Conservation (phyloP, 2,113 vertebrate species). For the Tragelaphus strepsiceros region DNA sequence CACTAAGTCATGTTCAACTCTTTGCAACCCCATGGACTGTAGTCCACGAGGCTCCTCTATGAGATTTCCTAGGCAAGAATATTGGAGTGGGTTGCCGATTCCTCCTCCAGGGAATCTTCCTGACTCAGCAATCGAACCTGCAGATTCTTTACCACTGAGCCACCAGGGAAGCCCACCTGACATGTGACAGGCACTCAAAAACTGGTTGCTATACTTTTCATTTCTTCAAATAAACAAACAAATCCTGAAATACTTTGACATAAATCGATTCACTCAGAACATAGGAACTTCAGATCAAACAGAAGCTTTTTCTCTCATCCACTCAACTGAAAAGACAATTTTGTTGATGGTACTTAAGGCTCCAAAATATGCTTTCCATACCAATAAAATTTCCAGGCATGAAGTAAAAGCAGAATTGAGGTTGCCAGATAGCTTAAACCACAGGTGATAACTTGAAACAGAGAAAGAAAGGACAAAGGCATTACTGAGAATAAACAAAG, state of each 20-base stretch:
- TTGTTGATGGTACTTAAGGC: neutral
- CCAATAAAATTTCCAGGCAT: neutral
- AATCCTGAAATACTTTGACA: neutral
- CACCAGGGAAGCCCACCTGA: neutral
- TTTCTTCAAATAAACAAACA: neutral
- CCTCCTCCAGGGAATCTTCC: neutral
- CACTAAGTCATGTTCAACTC: neutral
- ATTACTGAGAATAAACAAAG: constrained; percentile 35
- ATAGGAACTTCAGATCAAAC: neutral
- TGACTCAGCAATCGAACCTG: neutral
- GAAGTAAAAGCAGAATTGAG: constrained; percentile 7
- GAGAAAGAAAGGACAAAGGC: neutral
- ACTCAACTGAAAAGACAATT: constrained; percentile 8
- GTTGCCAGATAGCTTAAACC: neutral
- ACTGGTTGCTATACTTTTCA: neutral
- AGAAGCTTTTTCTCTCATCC: neutral
- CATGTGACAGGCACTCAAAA: neutral
- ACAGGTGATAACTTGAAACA: neutral
- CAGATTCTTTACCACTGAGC: neutral
- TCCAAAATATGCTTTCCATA: neutral
- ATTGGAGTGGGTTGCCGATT: neutral
- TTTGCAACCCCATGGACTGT: neutral
- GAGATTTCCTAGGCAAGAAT: neutral
- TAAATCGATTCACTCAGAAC: neutral
- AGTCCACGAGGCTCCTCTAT: neutral